These are phyloP conservation scores for Seriola quinqueradiata DNA, from an alignment of 2,113 vertebrate species.

Conservation along the genomic window DNA sequence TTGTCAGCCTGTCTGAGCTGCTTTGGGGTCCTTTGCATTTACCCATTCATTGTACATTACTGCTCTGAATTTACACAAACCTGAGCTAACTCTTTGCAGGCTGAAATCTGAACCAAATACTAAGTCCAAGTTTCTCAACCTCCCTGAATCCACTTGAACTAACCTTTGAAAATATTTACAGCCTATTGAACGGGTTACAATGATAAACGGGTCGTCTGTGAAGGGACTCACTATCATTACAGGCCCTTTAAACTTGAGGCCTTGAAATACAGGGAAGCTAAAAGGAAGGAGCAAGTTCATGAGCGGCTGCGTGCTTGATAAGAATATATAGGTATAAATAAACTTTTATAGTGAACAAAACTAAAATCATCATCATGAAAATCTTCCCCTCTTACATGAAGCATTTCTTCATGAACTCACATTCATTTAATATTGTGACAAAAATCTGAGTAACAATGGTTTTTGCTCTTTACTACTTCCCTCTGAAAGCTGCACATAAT, in stretches of 20 bases:
- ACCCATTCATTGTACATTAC: background rate
- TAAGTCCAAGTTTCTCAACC: slow-evolving; percentile 57
- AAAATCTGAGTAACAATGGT: background rate
- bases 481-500: background rate
- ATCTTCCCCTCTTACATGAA: background rate
- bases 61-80: background rate
- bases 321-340: background rate
- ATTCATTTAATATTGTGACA: background rate
- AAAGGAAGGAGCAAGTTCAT: slow-evolving; percentile 6
- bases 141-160: slow-evolving; percentile 66
- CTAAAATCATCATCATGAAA: background rate
- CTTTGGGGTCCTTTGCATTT: background rate
- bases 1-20: background rate
- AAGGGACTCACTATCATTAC: slow-evolving; percentile 54
- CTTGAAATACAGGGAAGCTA: slow-evolving; percentile 27
- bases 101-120: slow-evolving; percentile 26
- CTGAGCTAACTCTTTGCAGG: background rate
- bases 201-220: slow-evolving; percentile 74
- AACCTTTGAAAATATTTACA: slow-evolving; percentile 83
- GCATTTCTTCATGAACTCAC: background rate
- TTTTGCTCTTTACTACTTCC: background rate
- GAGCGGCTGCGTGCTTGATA: background rate
- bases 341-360: background rate
- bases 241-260: slow-evolving; percentile 52
- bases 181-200: slow-evolving; percentile 61